Conservation (phyloP, 2,113 vertebrate genomes). For the Amia ocellicauda region DNA sequence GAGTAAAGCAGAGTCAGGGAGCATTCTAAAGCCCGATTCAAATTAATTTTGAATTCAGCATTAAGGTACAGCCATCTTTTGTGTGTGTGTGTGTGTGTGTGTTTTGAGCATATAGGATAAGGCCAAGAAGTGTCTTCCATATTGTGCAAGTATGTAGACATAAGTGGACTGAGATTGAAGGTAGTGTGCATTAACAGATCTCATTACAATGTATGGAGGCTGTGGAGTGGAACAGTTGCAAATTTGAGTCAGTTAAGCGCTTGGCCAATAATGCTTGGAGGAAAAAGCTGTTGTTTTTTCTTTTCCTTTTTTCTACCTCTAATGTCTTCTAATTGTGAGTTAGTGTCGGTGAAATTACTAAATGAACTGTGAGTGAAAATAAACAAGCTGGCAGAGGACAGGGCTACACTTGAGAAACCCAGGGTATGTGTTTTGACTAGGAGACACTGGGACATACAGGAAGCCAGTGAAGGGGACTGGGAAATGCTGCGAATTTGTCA, state of each 20-base stretch:
- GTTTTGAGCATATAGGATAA: constrained; percentile 15
- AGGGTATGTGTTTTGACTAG: neutral
- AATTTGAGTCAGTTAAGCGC: constrained; percentile 56
- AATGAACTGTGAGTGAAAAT: constrained; percentile 37
- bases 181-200: constrained; percentile 52
- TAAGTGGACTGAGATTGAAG: constrained; percentile 9
- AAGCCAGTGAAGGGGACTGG: too few species aligned
- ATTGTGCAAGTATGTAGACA: constrained; percentile 16
- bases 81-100: constrained; percentile 41
- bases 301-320: too few species aligned
- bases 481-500: too few species aligned
- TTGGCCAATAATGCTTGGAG: constrained; percentile 55
- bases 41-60: constrained; percentile 63
- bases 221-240: constrained; percentile 53
- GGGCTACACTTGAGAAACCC: constrained; percentile 21
- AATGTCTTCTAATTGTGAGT: constrained; percentile 48
- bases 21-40: constrained; percentile 59
- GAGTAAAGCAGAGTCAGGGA: constrained; percentile 61
- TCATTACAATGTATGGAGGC: constrained; percentile 63
- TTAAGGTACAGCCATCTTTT: constrained; percentile 56
- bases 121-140: too few species aligned
- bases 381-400: constrained; percentile 30
- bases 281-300: constrained; percentile 38
- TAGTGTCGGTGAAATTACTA: constrained; percentile 40
- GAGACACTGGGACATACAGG: too few species aligned